A percentile compares a stretch with the other conserved stretches of the same genome.
These are phyloP conservation scores for Drosophila biarmipes DNA, from an alignment of 1,140 invertebrate species.

Conservation along the genomic window DNA sequence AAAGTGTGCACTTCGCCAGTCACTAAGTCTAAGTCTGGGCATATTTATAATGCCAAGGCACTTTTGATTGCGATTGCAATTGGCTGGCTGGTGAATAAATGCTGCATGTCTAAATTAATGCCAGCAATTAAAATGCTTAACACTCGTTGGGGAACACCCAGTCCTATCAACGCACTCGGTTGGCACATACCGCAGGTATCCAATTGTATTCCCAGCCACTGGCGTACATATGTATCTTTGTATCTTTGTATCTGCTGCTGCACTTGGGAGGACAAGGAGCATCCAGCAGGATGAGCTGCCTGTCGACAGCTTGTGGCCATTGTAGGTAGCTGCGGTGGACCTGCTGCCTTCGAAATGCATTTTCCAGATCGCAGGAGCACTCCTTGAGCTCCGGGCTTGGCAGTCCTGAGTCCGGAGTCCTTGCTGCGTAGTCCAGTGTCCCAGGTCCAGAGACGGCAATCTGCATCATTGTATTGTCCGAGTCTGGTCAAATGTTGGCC, in stretches of 20 bases:
- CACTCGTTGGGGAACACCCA: constrained; percentile 40
- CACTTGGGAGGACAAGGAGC: not conserved
- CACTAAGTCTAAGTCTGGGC: constrained; percentile 10
- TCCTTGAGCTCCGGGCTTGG: not conserved
- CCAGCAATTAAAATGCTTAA: constrained; percentile 74
- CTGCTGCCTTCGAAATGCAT: constrained; percentile 22
- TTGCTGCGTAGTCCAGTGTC: not conserved
- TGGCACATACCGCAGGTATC: not conserved
- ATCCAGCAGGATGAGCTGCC: constrained; percentile 27
- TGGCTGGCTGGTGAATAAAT: constrained; percentile 34
- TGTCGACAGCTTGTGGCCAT: constrained; percentile 68
- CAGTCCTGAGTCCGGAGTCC: not conserved
- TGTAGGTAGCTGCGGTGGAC: constrained; percentile 42
- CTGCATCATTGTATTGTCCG: constrained; percentile 21
- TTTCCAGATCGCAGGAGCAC: constrained; percentile 21
- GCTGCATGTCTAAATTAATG: constrained; percentile 62
- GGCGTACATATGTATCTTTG: not conserved
- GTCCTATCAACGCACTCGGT: constrained; percentile 38
- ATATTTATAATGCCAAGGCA: constrained; percentile 62
- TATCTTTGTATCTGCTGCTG: not conserved
- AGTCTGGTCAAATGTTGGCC: constrained; percentile 22
- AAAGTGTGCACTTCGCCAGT: constrained; percentile 7
- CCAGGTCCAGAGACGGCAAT: constrained; percentile 1
- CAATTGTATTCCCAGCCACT: not conserved
- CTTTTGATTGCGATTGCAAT: constrained; percentile 36